A percentile compares a stretch with the other conserved stretches of the same genome.
Conservation (phyloP, 2,797 vertebrate genomes). For the Ambastaia sidthimunki region DNA sequence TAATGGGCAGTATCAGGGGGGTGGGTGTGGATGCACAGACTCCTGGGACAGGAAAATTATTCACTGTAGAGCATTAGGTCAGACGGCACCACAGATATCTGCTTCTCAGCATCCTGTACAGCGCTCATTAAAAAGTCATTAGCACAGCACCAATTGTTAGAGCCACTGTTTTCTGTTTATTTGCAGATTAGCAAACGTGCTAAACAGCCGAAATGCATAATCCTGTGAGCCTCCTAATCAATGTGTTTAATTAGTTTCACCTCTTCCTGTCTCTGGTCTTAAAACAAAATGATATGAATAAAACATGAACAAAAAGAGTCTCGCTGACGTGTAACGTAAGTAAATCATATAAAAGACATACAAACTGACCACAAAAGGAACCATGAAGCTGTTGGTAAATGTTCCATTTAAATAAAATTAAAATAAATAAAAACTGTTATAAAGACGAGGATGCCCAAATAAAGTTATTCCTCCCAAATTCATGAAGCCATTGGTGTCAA, state of each 20-base stretch:
- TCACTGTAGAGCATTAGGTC: neutral
- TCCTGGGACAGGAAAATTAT: neutral
- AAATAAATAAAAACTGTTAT: neutral
- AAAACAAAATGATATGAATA: neutral
- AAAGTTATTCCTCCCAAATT: neutral
- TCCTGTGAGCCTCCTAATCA: neutral
- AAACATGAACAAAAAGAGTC: neutral
- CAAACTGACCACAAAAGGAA: too few relatives aligned
- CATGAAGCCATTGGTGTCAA: neutral
- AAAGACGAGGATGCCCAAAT: neutral
- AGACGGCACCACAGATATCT: slow-evolving; percentile 13
- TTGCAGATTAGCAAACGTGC: slow-evolving; percentile 30
- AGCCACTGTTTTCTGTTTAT: slow-evolving; percentile 1
- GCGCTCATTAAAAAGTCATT: slow-evolving; percentile 27
- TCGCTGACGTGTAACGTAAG: too few relatives aligned
- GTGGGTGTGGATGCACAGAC: neutral
- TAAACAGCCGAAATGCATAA: slow-evolving; percentile 14
- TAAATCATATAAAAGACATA: too few relatives aligned
- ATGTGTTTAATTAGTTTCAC: slow-evolving; percentile 1
- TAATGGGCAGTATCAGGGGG: neutral
- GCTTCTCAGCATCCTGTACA: slow-evolving; percentile 32
- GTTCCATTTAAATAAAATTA: too few relatives aligned
- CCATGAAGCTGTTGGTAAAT: too few relatives aligned
- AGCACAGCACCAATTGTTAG: neutral
- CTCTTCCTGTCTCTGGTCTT: neutral